These are phyloP conservation scores for Craniophora ligustri DNA, from an alignment of 2,888 invertebrate genomes.

Conservation along the genomic window DNA sequence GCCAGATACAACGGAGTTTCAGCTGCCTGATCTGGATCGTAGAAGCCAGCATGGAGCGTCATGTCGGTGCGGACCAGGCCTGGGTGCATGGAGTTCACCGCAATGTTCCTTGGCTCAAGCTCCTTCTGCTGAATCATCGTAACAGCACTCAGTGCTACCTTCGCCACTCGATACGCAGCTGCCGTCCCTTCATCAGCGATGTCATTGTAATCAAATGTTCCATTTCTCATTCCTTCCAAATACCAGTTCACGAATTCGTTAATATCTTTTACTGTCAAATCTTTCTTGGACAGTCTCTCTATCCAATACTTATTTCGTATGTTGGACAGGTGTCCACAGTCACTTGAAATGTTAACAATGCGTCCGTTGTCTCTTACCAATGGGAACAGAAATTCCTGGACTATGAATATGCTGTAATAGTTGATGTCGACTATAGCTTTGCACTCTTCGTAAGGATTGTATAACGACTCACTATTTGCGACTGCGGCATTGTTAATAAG, in stretches of 20 bases:
- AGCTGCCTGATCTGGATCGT: slow-evolving; percentile 87
- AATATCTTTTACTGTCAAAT: slow-evolving; percentile 68
- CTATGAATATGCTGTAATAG: slow-evolving; percentile 89
- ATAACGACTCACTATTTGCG: slow-evolving; percentile 75
- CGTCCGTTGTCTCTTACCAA: slow-evolving; percentile 90
- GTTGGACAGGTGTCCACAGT: slow-evolving; percentile 89
- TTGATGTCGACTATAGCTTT: slow-evolving; percentile 90
- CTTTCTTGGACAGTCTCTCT: slow-evolving; percentile 63
- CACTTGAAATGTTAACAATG: slow-evolving; percentile 93
- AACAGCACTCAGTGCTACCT: slow-evolving; percentile 91
- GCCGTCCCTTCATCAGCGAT: slow-evolving; percentile 84
- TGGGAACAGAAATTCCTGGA: slow-evolving; percentile 91
- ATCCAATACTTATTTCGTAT: slow-evolving; percentile 84
- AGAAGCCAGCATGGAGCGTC: slow-evolving; percentile 89
- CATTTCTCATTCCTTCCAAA: slow-evolving; percentile 78
- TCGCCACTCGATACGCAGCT: slow-evolving; percentile 91
- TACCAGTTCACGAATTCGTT: slow-evolving; percentile 90
- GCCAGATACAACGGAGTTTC: slow-evolving; percentile 87
- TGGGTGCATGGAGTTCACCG: slow-evolving; percentile 90
- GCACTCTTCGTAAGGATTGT: slow-evolving; percentile 72
- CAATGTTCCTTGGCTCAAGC: slow-evolving; percentile 88
- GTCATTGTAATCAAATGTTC: slow-evolving; percentile 65
- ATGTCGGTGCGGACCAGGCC: slow-evolving; percentile 94
- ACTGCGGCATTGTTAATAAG: slow-evolving; percentile 93
- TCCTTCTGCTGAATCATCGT: slow-evolving; percentile 90